Conservation (phyloP, 2,797 vertebrate genomes). For the Cuniculus paca region DNA sequence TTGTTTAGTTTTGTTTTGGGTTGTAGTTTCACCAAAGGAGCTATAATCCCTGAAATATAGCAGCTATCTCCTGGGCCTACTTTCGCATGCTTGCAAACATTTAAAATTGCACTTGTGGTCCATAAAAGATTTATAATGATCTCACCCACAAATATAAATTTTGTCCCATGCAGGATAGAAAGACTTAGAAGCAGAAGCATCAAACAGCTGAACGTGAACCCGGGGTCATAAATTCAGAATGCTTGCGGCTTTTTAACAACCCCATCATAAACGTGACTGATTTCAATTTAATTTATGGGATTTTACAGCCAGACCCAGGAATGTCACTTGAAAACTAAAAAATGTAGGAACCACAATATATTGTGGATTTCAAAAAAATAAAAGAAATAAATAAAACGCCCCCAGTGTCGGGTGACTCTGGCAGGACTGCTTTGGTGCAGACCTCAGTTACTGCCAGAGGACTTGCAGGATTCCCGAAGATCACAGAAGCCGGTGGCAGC, state of each 20-base stretch:
- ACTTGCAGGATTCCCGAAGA: not conserved
- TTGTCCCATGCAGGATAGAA: constrained; percentile 84
- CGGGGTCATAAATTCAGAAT: constrained; percentile 86
- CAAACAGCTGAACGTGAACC: constrained; percentile 85
- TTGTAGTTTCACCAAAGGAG: constrained; percentile 45
- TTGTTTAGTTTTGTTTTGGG: constrained; percentile 59
- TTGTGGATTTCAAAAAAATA: constrained; percentile 34
- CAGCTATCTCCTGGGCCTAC: constrained; percentile 83
- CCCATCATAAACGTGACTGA: constrained; percentile 85
- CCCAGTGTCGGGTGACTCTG: not conserved
- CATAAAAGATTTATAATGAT: constrained; percentile 89
- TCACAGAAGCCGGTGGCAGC: not conserved
- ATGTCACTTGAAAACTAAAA: constrained; percentile 82
- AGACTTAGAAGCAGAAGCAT: constrained; percentile 85
- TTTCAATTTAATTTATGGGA: constrained; percentile 87
- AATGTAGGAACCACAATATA: constrained; percentile 58
- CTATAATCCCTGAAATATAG: constrained; percentile 84
- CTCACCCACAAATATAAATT: constrained; percentile 88
- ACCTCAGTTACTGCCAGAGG: not conserved
- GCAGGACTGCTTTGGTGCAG: not conserved
- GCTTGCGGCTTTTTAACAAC: constrained; percentile 86
- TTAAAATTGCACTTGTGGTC: constrained; percentile 87
- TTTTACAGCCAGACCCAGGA: constrained; percentile 80
- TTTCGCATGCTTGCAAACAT: constrained; percentile 86
- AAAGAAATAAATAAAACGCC: not conserved